Evolutionary conservation across 1,140 invertebrate species (phyloP), one percentile per base, ranked within the genome.

Genomic region (Nephila pilipes): DNA sequence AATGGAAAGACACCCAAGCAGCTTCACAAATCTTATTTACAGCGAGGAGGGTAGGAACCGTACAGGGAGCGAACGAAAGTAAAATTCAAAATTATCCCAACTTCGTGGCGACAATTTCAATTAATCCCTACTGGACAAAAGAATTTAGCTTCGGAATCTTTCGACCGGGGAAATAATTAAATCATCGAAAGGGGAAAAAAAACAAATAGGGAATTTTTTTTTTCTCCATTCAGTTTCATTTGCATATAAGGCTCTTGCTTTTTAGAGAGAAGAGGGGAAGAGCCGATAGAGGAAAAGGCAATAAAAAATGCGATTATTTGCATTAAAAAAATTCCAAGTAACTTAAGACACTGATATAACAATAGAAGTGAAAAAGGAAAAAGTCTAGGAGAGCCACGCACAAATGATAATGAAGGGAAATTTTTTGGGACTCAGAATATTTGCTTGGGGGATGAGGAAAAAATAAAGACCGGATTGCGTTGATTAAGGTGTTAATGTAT

Each of bases 401-500:
- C 75, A 90, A 90, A 90, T 90, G 65, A 90, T 90, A 90, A 90
- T 89, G 87, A 75, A 89, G 65, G 83, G 29, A 60, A 81, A 81
- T 90, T 90, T 90, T 90, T 90, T 90, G 29, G 46, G 75, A 55
- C 6, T 36, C n/a, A 58, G 36, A 89, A 65, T 69, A 89, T 89
- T 54, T 89, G 58, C 60, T 75, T 25, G 58, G 54, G 55, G 54
- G 65, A 60, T 58, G 60, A 46, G 29, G 38, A 87, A 65, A 55
- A 75, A 57, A 58, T 32, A 90, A 75, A 46, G 57, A 57, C 29
- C 88, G 79, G 88, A 90, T 90, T 90, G 75, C 55, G 88, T 90
- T 90, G 88, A 90, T 90, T 90, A 80, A 90, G 88, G 88, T 90
- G 88, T 90, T 90, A 90, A 90, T 90, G 88, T 90, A 90, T 90